Evolutionary conservation across 1,140 invertebrate genomes (phyloP).

Genomic region (Choristoneura fumiferana): DNA sequence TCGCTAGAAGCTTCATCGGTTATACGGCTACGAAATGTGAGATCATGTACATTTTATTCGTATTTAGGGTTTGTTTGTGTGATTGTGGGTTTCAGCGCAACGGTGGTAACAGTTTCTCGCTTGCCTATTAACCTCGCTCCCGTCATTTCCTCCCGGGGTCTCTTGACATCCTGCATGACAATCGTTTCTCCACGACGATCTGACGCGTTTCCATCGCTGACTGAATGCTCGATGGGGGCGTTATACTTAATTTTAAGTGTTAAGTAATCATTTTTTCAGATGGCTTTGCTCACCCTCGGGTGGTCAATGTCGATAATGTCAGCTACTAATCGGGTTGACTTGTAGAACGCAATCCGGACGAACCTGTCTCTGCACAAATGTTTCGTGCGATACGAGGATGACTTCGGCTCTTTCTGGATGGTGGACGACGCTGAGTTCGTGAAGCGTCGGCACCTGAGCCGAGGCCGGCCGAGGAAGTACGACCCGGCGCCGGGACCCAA

Average conservation of each 20-base stretch:
- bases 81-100: slow-evolving; percentile 70
- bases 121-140: slow-evolving; percentile 69
- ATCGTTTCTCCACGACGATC: slow-evolving; percentile 69
- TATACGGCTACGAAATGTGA: slow-evolving; percentile 52
- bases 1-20: slow-evolving; percentile 25
- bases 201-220: slow-evolving; percentile 56
- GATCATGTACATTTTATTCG: slow-evolving; percentile 57
- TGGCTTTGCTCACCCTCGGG: no score
- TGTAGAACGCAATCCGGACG: slow-evolving; percentile 99
- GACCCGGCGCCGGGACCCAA: slow-evolving; percentile 84
- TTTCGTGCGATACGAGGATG: slow-evolving; percentile 99
- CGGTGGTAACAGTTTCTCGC: slow-evolving; percentile 72
- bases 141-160: slow-evolving; percentile 47
- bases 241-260: slow-evolving; percentile 27
- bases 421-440: slow-evolving; percentile 98
- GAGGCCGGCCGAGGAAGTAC: slow-evolving; percentile 97
- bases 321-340: slow-evolving; percentile 48
- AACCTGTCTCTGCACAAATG: slow-evolving; percentile 99
- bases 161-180: slow-evolving; percentile 65
- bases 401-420: slow-evolving; percentile 99
- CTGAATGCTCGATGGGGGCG: slow-evolving; percentile 42
- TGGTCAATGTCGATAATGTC: slow-evolving; percentile 26
- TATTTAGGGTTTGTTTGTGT: slow-evolving; percentile 75
- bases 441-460: slow-evolving; percentile 96
- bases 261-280: slow-evolving; percentile 25